A percentile compares a stretch with the other conserved stretches of the same genome.
These are phyloP conservation scores for Mya arenaria DNA, from an alignment of 1,140 invertebrate genomes.

Conservation along the genomic window DNA sequence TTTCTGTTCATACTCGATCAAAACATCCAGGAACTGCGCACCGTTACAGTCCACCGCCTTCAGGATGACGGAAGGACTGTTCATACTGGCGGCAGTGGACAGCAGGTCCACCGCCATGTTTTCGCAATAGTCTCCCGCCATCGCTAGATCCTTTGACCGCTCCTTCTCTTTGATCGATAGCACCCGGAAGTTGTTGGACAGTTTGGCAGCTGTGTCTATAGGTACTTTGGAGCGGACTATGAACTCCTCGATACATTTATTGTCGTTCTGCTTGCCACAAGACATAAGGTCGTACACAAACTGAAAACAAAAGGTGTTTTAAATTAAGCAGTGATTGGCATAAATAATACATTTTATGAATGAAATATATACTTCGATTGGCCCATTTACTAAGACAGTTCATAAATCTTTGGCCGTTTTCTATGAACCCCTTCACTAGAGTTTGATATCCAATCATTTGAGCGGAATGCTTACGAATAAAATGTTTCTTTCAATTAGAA, in stretches of 20 bases:
- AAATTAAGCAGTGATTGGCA: too few species aligned
- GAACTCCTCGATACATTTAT: conserved; percentile 98
- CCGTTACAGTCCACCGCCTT: conserved; percentile 83
- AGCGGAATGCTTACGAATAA: too few species aligned
- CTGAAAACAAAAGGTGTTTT: conserved; percentile 83
- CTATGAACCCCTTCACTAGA: too few species aligned
- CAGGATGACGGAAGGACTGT: conserved; percentile 87
- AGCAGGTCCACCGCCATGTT: conserved; percentile 97
- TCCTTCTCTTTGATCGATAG: conserved; percentile 96
- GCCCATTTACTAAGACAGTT: too few species aligned
- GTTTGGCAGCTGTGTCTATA: conserved; percentile 98
- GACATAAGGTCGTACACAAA: conserved; percentile 99
- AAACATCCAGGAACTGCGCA: conserved; percentile 96
- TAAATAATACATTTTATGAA: too few species aligned
- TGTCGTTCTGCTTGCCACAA: conserved; percentile 97
- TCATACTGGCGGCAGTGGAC: conserved; percentile 94
- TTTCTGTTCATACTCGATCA: conserved; percentile 99
- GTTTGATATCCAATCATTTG: too few species aligned
- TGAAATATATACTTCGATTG: too few species aligned
- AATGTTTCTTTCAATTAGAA: too few species aligned
- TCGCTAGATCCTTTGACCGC: conserved; percentile 96
- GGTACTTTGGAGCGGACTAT: conserved; percentile 97
- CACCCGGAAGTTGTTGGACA: conserved; percentile 91
- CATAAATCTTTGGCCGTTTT: too few species aligned
- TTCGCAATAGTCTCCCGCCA: conserved; percentile 97